Base-by-base conservation (phyloP, 2,888 invertebrate genomes). In the Agapetus fuscipes region DNA sequence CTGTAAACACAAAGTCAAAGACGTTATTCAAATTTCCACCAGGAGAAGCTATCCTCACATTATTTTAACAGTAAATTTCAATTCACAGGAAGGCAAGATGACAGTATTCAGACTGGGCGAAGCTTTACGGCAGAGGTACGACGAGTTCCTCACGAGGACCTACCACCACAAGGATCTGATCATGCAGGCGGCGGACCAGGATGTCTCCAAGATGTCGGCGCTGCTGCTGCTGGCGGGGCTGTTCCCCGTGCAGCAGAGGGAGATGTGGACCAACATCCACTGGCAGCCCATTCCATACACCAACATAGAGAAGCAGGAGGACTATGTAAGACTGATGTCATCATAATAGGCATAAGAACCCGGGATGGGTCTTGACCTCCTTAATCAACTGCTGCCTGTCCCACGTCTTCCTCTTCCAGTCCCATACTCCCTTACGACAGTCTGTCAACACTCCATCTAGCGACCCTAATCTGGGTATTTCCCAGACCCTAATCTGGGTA, bases 201-300 rank as follows among this genome's bases (percentile, higher is more conserved):
- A 83, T 49, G 63, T 85, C 43, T 84, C 86, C 14, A 76, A 85
- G 58, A 81, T 80, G 72, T 80, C 81, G 24, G 80, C 80, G 1
- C 65, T 80, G 39, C 57, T 81, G 47, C 78, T 82, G 50, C 65
- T 81, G 32, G 78, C 83, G 2, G 84, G 80, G 1, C 56, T 86
- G 13, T 86, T 77, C 68, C 80, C 79, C 3, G 79, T 81, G 1
- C 53, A 61, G 5, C 46, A 51, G 4, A 59, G 59, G 36, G 62
- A 67, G 49, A 48, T 56, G 37, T 78, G 77, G 77, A 73, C 60
- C 30, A 34, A 50, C 54, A 60, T 59, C 56, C 59, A 36, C 38
- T 82, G 62, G 70, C 78, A 79, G 52, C 82, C 81, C 1, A 73
- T 82, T 39, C 79, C 82, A 4, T 70, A 69, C 46, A 61, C 57